These are phyloP conservation scores for Gorilla gorilla DNA, from an alignment of 2,113 vertebrate genomes.

Conservation along the genomic window DNA sequence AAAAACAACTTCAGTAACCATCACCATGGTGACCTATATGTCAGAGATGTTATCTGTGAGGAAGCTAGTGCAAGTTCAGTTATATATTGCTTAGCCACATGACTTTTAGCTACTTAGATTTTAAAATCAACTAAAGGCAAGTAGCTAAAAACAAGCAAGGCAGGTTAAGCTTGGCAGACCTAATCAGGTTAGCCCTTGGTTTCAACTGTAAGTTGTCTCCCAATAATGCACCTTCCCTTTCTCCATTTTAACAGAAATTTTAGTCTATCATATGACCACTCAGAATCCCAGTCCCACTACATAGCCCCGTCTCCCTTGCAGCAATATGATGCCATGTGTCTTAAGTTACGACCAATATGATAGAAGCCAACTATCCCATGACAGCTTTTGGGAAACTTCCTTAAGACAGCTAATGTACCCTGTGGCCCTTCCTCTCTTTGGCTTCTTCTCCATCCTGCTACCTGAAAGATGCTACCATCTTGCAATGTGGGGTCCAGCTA, in stretches of 20 bases:
- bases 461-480: neutral
- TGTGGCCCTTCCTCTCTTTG: neutral
- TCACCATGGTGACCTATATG: no score
- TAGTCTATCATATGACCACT: neutral
- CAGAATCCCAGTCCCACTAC: neutral
- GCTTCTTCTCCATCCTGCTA: neutral
- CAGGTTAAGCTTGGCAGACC: no score
- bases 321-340: neutral
- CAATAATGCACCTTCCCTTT: neutral
- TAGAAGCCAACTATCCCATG: neutral
- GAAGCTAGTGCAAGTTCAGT: no score
- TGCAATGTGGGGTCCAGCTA: neutral
- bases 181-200: no score
- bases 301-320: neutral
- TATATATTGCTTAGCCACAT: no score
- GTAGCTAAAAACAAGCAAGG: no score
- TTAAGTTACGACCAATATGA: neutral
- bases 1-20: no score
- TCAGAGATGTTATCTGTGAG: no score
- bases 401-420: neutral
- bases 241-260: neutral
- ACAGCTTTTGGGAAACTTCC: neutral
- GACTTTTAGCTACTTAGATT: no score
- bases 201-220: neutral
- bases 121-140: no score